phyloP scores from a whole-genome alignment of 2,888 invertebrate genomes.

The Lithosia quadra region DNA sequence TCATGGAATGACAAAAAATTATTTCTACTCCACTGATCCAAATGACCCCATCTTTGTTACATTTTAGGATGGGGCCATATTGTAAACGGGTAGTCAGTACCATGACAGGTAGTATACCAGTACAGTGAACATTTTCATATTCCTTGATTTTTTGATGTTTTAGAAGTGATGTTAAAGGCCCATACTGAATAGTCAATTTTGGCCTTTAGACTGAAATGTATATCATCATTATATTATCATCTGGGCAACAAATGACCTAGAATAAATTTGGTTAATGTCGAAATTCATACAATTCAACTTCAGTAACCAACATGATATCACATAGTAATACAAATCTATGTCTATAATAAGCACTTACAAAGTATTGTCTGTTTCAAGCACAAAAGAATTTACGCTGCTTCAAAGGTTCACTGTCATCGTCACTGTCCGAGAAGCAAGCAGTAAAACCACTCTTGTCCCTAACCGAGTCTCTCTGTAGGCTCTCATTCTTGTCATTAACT shows the following conservation, averaged over 20 bases:
- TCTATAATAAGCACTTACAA: slow-evolving; percentile 26
- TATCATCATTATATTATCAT: background rate
- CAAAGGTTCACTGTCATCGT: slow-evolving; percentile 74
- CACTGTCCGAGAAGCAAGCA: slow-evolving; percentile 81
- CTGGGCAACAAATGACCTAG: background rate
- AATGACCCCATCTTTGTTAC: background rate
- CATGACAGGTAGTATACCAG: too few relatives aligned
- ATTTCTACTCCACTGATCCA: background rate
- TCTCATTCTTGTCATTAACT: slow-evolving; percentile 56
- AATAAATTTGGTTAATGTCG: background rate
- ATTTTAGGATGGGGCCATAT: too few relatives aligned
- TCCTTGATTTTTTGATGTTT: background rate
- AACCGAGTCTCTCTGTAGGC: slow-evolving; percentile 62
- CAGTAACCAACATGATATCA: slow-evolving; percentile 18
- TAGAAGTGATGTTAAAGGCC: background rate
- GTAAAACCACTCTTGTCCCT: slow-evolving; percentile 78
- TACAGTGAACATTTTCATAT: too few relatives aligned
- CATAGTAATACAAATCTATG: slow-evolving; percentile 21
- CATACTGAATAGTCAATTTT: background rate
- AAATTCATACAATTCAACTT: background rate
- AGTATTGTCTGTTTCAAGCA: slow-evolving; percentile 45
- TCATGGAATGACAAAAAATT: background rate
- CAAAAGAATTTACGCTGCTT: slow-evolving; percentile 75
- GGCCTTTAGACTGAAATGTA: background rate
- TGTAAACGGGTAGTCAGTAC: too few relatives aligned